Evolutionary conservation across 2,797 vertebrate species (phyloP), one percentile per base, ranked within the genome.

Genomic region (Crax fasciolata): DNA sequence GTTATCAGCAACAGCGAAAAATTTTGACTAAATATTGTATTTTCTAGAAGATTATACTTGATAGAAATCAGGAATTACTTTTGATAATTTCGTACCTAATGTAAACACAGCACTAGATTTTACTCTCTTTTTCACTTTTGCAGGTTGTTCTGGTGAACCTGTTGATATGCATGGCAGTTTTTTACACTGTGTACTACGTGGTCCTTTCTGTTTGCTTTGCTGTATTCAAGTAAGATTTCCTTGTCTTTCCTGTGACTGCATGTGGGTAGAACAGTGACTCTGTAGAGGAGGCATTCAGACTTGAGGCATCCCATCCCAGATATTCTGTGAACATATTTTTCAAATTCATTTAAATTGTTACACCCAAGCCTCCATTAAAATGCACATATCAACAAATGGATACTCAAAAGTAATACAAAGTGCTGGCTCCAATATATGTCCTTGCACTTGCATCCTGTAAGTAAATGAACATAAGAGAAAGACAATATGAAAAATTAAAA

Each of bases 81-180:
- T 78, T 79, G 8, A 32, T 10, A 49, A 41, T 51, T 20, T 57
- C 3, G 7, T 43, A 30, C 16, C 24, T 57, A 41, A 74, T 51
- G 10, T n/a, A 77, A 67, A 85, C 21, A 68, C 32, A 59, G 18
- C 17, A 57, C 35, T 70, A 78, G n/a, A 12, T 57, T 77, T 93
- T 68, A 65, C 75, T 8, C 2, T 19, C 27, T 75, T 72, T 89
- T 43, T 80, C 43, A 28, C 76, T 83, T 93, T 81, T 71, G 13
- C 97, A 99, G 98, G 98, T 98, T 35, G 97, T 99, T 90, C 96
- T 99, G 84, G 96, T 98, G 97, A 99, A 98, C 80, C 96, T 99
- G 96, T 77, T 99, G 85, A 97, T 98, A 96, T 98, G 99, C 96
- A 96, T 98, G 97, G 87, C 98, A 95, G 98, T 98, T 89, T 99